Evolutionary conservation across 2,797 vertebrate species (phyloP).

Genomic region (Spinus pinus): DNA sequence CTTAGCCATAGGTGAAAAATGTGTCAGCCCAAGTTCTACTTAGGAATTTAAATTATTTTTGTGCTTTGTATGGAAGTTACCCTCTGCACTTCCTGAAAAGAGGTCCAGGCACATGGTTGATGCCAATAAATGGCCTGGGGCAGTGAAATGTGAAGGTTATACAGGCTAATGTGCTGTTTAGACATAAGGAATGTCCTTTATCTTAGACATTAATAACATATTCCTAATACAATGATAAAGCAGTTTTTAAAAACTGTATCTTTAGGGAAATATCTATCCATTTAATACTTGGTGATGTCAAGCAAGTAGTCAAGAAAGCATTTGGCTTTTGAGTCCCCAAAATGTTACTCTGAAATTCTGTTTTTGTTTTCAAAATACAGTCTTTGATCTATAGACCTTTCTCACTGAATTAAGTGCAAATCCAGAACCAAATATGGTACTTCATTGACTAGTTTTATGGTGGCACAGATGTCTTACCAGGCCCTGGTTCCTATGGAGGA

Average conservation of each 20-base stretch:
- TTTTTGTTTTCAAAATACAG: not conserved
- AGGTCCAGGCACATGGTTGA: accelerated
- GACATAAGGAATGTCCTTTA: not conserved
- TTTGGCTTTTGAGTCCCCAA: not conserved
- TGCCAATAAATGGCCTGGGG: not conserved
- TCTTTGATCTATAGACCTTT: not conserved
- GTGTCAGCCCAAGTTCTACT: not conserved
- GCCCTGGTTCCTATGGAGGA: not conserved
- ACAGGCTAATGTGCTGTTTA: not conserved
- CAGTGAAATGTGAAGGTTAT: not conserved
- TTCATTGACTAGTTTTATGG: not conserved
- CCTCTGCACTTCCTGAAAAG: not conserved
- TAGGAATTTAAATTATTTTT: not conserved
- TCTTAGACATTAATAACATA: not conserved
- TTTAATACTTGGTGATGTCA: not conserved
- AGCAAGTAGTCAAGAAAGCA: not conserved
- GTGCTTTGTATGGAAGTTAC: not conserved
- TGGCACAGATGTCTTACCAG: not conserved
- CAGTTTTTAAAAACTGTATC: accelerated
- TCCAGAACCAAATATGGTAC: not conserved
- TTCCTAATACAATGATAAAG: not conserved
- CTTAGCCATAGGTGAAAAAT: not conserved
- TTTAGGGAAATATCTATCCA: not conserved
- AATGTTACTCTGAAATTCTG: not conserved
- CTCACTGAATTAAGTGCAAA: not conserved